Evolutionary conservation across 2,113 vertebrate genomes (phyloP).

Genomic region (Cyphomyrus discorhynchus): DNA sequence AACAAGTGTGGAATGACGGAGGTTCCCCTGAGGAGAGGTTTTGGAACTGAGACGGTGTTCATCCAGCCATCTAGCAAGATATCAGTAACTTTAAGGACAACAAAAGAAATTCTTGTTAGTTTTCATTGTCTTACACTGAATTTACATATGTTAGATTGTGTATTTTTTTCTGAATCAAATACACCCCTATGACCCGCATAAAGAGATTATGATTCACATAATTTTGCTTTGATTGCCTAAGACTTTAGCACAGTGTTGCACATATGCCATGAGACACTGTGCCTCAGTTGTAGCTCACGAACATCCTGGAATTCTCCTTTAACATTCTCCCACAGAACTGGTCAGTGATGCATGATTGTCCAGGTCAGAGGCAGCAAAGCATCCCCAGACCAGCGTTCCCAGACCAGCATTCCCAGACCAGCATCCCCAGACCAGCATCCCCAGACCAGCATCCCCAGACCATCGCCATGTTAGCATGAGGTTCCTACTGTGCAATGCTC

Average conservation of each 20-base stretch:
- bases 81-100: too few relatives aligned
- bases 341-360: neutral
- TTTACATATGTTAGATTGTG: neutral
- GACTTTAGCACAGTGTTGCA: neutral
- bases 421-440: too few relatives aligned
- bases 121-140: neutral
- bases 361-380: neutral
- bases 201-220: neutral
- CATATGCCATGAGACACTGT: neutral
- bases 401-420: too few relatives aligned
- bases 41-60: too few relatives aligned
- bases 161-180: neutral
- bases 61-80: too few relatives aligned
- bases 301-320: neutral
- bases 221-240: too few relatives aligned
- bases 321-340: neutral
- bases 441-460: neutral
- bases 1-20: too few relatives aligned
- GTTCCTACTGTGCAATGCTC: neutral
- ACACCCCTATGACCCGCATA: neutral
- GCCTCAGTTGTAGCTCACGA: neutral
- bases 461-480: neutral
- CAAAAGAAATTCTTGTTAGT: too few relatives aligned
- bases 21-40: too few relatives aligned
- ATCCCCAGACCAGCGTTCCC: neutral